Conservation (phyloP, 2,888 invertebrate species). For the Colletes collaris region DNA sequence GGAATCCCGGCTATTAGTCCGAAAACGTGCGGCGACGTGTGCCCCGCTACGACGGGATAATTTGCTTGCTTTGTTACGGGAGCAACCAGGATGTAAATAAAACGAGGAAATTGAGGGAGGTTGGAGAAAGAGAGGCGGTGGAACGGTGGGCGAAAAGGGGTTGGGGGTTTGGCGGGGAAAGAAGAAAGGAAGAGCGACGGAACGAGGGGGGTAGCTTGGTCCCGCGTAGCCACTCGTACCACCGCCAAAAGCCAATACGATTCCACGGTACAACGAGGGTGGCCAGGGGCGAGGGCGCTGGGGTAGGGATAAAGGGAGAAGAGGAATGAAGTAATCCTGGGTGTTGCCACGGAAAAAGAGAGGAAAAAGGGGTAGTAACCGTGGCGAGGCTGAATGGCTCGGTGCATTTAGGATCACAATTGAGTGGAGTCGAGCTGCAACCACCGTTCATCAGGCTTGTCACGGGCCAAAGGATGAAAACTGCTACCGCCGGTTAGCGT, state of each 20-base stretch:
- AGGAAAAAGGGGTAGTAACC: constrained; percentile 35
- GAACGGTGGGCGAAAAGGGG: not conserved
- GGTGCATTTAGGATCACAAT: constrained; percentile 62
- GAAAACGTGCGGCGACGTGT: constrained; percentile 36
- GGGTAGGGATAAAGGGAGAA: constrained; percentile 37
- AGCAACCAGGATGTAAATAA: constrained; percentile 32
- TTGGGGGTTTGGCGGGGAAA: not conserved
- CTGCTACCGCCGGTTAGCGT: constrained; percentile 52
- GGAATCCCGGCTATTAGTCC: constrained; percentile 72
- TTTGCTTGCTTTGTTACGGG: constrained; percentile 68
- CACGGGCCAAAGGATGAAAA: constrained; percentile 47
- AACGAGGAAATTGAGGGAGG: constrained; percentile 10
- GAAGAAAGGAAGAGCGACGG: constrained; percentile 37
- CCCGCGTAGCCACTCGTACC: constrained; percentile 50
- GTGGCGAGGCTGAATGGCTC: constrained; percentile 49
- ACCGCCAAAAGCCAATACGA: constrained; percentile 71
- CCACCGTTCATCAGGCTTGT: constrained; percentile 46
- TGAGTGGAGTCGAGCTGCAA: constrained; percentile 49
- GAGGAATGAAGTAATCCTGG: constrained; percentile 59
- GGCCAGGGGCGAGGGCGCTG: constrained; percentile 21
- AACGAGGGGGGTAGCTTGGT: constrained; percentile 33
- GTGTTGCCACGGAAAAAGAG: constrained; percentile 52
- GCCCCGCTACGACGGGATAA: constrained; percentile 61
- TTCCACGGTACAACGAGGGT: constrained; percentile 44
- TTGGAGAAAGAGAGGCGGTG: constrained; percentile 3